These are phyloP conservation scores for Eupithecia subfuscata DNA, from an alignment of 2,888 invertebrate genomes.

Conservation along the genomic window DNA sequence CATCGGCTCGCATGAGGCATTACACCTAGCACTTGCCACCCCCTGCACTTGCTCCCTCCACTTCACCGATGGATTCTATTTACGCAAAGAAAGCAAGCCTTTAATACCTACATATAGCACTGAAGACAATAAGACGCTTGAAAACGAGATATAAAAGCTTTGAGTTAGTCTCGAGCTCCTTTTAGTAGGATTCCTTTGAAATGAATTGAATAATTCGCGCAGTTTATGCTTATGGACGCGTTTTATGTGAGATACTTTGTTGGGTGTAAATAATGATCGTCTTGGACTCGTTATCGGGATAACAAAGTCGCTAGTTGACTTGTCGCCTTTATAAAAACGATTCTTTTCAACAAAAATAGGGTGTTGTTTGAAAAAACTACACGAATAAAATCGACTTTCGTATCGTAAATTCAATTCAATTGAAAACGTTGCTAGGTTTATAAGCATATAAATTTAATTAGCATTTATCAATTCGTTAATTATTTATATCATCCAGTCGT, in stretches of 20 bases:
- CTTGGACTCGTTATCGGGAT: constrained; percentile 47
- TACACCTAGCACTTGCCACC: constrained; percentile 71
- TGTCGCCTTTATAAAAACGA: constrained; percentile 3
- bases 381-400: not conserved
- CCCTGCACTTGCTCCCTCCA: constrained; percentile 76
- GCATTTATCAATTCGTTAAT: not conserved
- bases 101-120: constrained; percentile 77
- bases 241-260: constrained; percentile 71
- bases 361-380: not conserved
- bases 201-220: constrained; percentile 82
- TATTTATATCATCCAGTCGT: not conserved
- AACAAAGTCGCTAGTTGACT: constrained; percentile 43
- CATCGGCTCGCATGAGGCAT: constrained; percentile 78
- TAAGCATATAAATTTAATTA: not conserved
- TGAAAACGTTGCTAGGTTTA: not conserved
- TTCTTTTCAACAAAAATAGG: not conserved
- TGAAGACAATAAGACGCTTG: constrained; percentile 82
- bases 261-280: constrained; percentile 69
- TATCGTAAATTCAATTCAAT: not conserved
- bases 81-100: constrained; percentile 83
- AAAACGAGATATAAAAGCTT: constrained; percentile 83
- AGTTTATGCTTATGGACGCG: constrained; percentile 73
- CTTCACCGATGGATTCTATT: constrained; percentile 82
- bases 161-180: constrained; percentile 81
- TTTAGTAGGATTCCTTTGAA: constrained; percentile 82